Conservation (phyloP, 2,888 invertebrate species). For the Xestia xanthographa region DNA sequence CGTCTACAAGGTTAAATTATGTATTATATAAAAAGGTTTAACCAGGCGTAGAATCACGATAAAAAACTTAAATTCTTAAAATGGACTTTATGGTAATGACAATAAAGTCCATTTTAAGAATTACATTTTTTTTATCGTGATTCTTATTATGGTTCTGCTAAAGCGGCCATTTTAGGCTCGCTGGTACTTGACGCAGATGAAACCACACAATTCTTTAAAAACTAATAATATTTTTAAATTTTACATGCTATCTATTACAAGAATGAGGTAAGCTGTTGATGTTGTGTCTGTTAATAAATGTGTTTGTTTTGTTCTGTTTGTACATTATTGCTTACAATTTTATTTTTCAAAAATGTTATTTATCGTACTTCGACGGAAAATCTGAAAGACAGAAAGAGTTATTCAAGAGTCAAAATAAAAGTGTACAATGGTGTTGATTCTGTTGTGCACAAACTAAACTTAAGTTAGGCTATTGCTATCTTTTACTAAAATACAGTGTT, state of each 20-base stretch:
- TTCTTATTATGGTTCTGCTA: no score
- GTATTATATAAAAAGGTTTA: not conserved
- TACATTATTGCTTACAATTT: not conserved
- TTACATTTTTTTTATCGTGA: no score
- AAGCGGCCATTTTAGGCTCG: no score
- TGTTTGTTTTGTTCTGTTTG: not conserved
- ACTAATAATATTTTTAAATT: slow-evolving; percentile 40
- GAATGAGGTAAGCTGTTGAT: slow-evolving; percentile 72
- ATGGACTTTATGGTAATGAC: no score
- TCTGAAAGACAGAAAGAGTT: not conserved
- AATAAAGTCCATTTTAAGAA: no score
- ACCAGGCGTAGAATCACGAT: no score
- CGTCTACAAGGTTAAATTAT: not conserved
- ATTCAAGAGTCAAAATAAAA: slow-evolving; percentile 1
- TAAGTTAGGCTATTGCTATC: no score
- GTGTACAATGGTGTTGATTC: no score
- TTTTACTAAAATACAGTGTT: no score
- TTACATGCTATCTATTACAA: slow-evolving; percentile 76
- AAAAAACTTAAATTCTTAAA: no score
- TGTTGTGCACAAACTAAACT: no score
- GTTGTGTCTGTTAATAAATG: not conserved
- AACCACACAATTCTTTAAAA: not conserved
- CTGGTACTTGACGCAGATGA: no score
- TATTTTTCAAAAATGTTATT: not conserved
- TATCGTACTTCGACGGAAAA: not conserved